A percentile compares a stretch with the other conserved stretches of the same genome.
These are phyloP conservation scores for Drosophila teissieri DNA, from an alignment of 1,140 invertebrate genomes.

Conservation along the genomic window DNA sequence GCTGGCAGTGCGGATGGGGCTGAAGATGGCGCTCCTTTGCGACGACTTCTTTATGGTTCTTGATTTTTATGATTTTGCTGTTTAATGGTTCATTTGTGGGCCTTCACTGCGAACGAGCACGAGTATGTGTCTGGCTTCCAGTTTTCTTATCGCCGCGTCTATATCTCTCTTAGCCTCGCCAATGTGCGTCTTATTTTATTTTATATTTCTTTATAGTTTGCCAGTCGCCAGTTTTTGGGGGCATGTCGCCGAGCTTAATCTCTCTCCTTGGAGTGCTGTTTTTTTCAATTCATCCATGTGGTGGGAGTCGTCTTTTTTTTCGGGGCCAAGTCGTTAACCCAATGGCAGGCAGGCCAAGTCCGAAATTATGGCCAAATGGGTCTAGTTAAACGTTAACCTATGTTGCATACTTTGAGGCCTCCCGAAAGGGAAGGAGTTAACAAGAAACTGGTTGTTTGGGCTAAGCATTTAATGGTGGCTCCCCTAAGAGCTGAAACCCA, in stretches of 20 bases:
- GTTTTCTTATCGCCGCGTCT: conserved; percentile 70
- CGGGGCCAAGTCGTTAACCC: conserved; percentile 41
- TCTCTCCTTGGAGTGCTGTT: conserved; percentile 45
- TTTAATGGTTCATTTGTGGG: conserved; percentile 83
- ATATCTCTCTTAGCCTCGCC: conserved; percentile 49
- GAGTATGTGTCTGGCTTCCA: conserved; percentile 65
- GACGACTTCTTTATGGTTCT: conserved; percentile 83
- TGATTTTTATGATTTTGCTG: conserved; percentile 84
- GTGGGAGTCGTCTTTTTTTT: conserved; percentile 24
- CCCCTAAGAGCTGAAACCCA: conserved; percentile 19
- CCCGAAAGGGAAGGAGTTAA: not conserved
- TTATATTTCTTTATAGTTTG: conserved; percentile 25
- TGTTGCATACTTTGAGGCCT: conserved; percentile 63
- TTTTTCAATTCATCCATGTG: conserved; percentile 21
- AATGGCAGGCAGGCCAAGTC: conserved; percentile 41
- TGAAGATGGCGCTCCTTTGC: conserved; percentile 64
- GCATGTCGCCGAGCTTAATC: conserved; percentile 45
- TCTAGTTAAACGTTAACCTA: conserved; percentile 5
- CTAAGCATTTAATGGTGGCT: conserved; percentile 17
- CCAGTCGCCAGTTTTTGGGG: conserved; percentile 37
- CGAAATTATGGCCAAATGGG: conserved; percentile 29
- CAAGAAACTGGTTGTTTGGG: conserved; percentile 16
- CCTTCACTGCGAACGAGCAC: conserved; percentile 4
- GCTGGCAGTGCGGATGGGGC: conserved; percentile 3
- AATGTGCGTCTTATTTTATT: conserved; percentile 11